A percentile compares a stretch with the other conserved stretches of the same genome.
These are phyloP conservation scores for Stigmatopora argus DNA, from an alignment of 2,113 vertebrate species.

Conservation along the genomic window DNA sequence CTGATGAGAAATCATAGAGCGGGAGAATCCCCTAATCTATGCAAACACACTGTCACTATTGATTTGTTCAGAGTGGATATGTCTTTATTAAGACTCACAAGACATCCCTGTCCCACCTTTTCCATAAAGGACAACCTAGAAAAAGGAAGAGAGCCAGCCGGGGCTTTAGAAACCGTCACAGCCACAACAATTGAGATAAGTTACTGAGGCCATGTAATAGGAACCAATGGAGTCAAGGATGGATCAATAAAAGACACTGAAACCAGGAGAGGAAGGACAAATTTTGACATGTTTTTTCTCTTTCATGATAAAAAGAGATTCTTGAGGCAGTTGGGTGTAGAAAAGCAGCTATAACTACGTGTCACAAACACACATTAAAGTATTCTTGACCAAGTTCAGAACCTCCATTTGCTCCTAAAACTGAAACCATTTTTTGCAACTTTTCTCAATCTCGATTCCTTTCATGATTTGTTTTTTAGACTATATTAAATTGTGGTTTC, in stretches of 20 bases:
- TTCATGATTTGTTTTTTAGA: no score
- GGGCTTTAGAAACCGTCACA: slow-evolving; percentile 42
- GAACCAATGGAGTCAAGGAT: slow-evolving; percentile 63
- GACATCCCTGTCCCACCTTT: slow-evolving; percentile 35
- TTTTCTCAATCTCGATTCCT: no score
- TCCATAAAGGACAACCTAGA: slow-evolving; percentile 38
- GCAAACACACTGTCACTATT: slow-evolving; percentile 71
- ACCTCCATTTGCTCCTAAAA: neutral
- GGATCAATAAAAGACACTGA: slow-evolving; percentile 66
- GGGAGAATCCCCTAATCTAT: slow-evolving; percentile 65
- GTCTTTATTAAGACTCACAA: slow-evolving; percentile 66
- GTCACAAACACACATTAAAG: neutral
- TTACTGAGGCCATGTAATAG: slow-evolving; percentile 70
- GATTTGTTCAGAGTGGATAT: slow-evolving; percentile 66
- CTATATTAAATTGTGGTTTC: no score
- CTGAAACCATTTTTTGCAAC: neutral
- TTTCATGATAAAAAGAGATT: slow-evolving; percentile 36
- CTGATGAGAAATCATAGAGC: slow-evolving; percentile 66
- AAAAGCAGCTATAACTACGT: neutral
- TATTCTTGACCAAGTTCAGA: neutral
- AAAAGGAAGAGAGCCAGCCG: slow-evolving; percentile 24
- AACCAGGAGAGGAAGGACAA: slow-evolving; percentile 64
- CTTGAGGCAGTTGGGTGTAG: slow-evolving; percentile 19
- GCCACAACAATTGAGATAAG: slow-evolving; percentile 66
- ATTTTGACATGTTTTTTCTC: slow-evolving; percentile 54